These are phyloP conservation scores for Cerceris rybyensis DNA, from an alignment of 2,888 invertebrate species.

Conservation along the genomic window DNA sequence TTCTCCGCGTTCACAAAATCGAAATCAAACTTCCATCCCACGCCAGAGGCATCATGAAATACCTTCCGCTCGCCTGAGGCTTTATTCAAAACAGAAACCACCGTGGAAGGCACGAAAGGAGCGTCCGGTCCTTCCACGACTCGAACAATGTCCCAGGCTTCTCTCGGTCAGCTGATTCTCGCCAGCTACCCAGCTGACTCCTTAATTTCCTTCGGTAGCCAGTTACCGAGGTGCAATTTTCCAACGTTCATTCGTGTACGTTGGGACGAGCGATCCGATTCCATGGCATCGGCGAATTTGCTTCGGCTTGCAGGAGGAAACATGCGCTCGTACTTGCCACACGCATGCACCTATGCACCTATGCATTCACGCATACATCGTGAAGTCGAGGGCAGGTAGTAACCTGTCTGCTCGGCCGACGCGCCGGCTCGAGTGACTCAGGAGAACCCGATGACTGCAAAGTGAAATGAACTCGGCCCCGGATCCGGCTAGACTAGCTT, in stretches of 20 bases:
- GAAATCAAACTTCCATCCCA: too few relatives aligned
- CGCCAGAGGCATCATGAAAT: too few relatives aligned
- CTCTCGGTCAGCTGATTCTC: constrained; percentile 65
- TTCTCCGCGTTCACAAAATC: too few relatives aligned
- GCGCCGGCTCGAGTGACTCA: constrained; percentile 75
- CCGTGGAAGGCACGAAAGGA: background rate
- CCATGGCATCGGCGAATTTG: constrained; percentile 23
- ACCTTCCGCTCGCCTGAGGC: too few relatives aligned
- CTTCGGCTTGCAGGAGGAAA: background rate
- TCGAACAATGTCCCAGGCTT: constrained; percentile 43
- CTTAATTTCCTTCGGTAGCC: constrained; percentile 43
- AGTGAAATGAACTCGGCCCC: constrained; percentile 73
- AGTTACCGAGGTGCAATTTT: constrained; percentile 43
- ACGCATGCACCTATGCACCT: constrained; percentile 6
- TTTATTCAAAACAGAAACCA: background rate
- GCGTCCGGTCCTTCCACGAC: background rate
- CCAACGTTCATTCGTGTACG: constrained; percentile 24
- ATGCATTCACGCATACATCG: constrained; percentile 15
- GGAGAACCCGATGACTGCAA: constrained; percentile 69
- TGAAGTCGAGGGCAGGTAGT: constrained; percentile 68
- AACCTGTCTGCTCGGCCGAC: constrained; percentile 68
- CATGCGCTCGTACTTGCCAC: constrained; percentile 13
- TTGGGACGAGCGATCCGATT: constrained; percentile 30
- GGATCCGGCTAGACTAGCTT: constrained; percentile 68
- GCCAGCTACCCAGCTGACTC: constrained; percentile 60